Base-by-base conservation (phyloP, 2,888 invertebrate genomes). In the Shargacucullia verbasci region DNA sequence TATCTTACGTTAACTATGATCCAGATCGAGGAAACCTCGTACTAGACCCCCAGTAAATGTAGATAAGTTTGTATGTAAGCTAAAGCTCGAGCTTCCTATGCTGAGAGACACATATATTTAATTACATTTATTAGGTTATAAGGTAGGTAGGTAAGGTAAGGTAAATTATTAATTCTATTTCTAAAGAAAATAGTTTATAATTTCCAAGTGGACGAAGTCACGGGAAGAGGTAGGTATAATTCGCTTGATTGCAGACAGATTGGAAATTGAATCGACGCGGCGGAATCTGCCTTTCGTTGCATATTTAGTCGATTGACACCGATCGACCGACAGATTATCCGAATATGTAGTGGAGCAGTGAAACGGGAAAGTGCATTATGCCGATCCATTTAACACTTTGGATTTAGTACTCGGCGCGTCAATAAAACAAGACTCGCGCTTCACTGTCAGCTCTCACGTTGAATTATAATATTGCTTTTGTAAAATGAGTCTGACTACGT, bases 331-430 rank as follows among this genome's bases (percentile, higher is more conserved):
- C 54, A 48, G 63, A 70, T 76, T 59, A 63, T 55, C 52, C 49
- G 46, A 39, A 62, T 55, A 63, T 57, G 58, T 52, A 54, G 47
- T 53, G 56, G 46, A 29, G 34, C 55, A 59, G 43, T 15, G 54
- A 59, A 73, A 61, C 44, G 48, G 55, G 59, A 74, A 75, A 72
- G 63, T 73, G 64, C 62, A 74, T 78, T 69, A 72, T 70, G 58
- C 70, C 74, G 57, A 79, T 75, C 79, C 75, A 75, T 79, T 82
- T 77, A 76, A 76, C 70, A 73, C 72, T 73, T 20, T 59, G 67
- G 67, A 77, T 79, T 76, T 73, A 76, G 66, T 70, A 59, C 55
- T 48, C 63, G 48, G 48, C 66, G 49, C 41, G 59, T 70, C 73
- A 73, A 77, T 76, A 77, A 73, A 77, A 73, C 60, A 65, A 48